These are phyloP conservation scores for Thereuonema tuberculata DNA, from an alignment of 1,140 invertebrate genomes.

Conservation along the genomic window DNA sequence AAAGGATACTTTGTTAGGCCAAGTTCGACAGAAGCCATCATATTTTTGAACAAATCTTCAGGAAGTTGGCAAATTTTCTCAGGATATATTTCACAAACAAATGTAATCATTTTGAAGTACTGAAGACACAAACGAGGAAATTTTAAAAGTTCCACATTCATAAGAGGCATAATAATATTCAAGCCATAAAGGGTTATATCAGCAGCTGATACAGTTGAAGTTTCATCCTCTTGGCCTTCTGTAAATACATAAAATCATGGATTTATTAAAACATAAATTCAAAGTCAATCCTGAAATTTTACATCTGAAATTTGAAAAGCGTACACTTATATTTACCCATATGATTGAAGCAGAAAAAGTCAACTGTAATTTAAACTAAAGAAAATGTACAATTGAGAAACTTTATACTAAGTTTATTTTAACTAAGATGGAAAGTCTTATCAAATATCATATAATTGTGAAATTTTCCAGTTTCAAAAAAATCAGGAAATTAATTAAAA, in stretches of 20 bases:
- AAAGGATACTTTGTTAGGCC: slow-evolving; percentile 44
- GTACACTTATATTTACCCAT: too few relatives aligned
- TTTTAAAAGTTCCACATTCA: slow-evolving; percentile 55
- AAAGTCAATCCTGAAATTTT: too few relatives aligned
- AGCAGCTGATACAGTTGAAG: slow-evolving; percentile 40
- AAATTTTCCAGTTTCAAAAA: too few relatives aligned
- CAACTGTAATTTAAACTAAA: too few relatives aligned
- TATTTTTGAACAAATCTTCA: slow-evolving; percentile 39
- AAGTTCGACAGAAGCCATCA: slow-evolving; percentile 49
- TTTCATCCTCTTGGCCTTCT: slow-evolving; percentile 26
- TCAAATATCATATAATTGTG: too few relatives aligned
- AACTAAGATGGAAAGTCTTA: too few relatives aligned
- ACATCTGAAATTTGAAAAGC: too few relatives aligned
- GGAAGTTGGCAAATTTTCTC: slow-evolving; percentile 42
- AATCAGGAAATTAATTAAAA: too few relatives aligned
- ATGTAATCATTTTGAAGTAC: slow-evolving; percentile 47
- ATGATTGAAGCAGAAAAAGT: too few relatives aligned
- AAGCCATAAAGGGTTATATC: slow-evolving; percentile 55
- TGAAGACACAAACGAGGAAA: slow-evolving; percentile 50
- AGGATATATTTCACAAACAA: slow-evolving; percentile 50
- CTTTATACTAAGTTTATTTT: too few relatives aligned
- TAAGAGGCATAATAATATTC: slow-evolving; percentile 56
- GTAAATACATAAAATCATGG: neutral
- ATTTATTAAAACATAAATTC: too few relatives aligned
- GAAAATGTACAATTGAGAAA: too few relatives aligned